Base-by-base conservation (phyloP, 2,888 invertebrate genomes). In the Lasioglossum malachurum region DNA sequence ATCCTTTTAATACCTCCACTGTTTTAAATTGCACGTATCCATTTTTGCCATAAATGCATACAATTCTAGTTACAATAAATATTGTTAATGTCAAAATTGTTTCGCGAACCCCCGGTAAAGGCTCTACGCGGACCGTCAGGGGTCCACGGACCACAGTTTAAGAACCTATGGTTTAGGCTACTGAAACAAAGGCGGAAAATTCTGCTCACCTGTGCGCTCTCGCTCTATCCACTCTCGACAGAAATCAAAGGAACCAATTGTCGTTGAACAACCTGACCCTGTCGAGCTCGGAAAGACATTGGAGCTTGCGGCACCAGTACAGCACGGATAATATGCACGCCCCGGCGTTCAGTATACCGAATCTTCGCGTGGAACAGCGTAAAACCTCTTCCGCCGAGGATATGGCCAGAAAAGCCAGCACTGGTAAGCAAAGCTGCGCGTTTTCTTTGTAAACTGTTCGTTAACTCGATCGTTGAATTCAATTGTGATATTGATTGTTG, bases 351-450 rank as follows among this genome's bases (percentile, higher is more conserved):
- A 98, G 97, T 94, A 98, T 98, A 92, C 98, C 98, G n/a, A 98
- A 98, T 95, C 96, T 98, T 90, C 97, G 98, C 80, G 97, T 98
- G 87, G 98, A 98, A 93, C 97, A 98, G 93, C 97, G 98, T 90
- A 98, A 98, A 95, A 98, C 98, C 2, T 98, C 98, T 73, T 98
- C 98, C 92, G 98, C 98, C 10, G 98, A 98, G 95, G 98, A 98
- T 93, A 98, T 98, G 98, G 98, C 98, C 38, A 96, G 98, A 92
- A 98, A 98, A 95, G 98, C 98, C 94, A 98, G 98, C 14, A 97
- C 97, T 93, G 97, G 97, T 96, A 96, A 94, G 85, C 64, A n/a
- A 27, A 27, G 4, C 60, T 5, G 27, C 10, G 60, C 60, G 60
- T 27, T 27, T 12, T n/a, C 27, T 27, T 14, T 14, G 14, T 27